Percentiles rank a stretch among this genome's conserved stretches.
Conservation (phyloP, 2,888 invertebrate species). For the Diadegma fenestrale region DNA sequence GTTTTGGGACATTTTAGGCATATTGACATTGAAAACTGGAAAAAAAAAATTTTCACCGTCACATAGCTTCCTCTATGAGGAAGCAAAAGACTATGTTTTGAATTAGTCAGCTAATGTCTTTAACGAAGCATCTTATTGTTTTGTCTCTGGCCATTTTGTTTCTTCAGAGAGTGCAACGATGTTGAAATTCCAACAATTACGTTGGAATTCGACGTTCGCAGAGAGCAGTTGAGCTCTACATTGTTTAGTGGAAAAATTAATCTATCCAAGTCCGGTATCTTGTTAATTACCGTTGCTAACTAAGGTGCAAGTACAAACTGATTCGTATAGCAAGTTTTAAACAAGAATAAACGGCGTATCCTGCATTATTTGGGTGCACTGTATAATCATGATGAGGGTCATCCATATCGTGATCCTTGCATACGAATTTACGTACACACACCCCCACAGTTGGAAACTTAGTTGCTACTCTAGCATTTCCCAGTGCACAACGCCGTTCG, state of each 20-base stretch:
- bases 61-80: no score
- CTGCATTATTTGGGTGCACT: slow-evolving; percentile 34
- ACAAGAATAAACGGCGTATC: slow-evolving; percentile 40
- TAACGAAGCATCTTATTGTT: not conserved
- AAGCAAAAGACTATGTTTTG: not conserved
- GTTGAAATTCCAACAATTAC: slow-evolving; percentile 3
- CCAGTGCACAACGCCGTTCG: slow-evolving; percentile 31
- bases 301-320: slow-evolving; percentile 36
- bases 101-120: not conserved
- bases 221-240: not conserved
- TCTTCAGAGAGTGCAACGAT: not conserved
- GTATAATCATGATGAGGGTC: slow-evolving; percentile 45
- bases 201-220: not conserved
- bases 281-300: slow-evolving; percentile 56
- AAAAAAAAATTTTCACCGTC: no score
- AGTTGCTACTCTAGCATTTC: slow-evolving; percentile 41
- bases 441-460: slow-evolving; percentile 52
- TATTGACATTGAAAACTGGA: no score
- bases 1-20: no score
- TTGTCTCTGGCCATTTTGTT: not conserved
- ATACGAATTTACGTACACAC: not conserved
- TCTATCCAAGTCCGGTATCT: slow-evolving; percentile 32
- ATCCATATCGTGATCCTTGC: not conserved
- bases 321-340: slow-evolving; percentile 8
- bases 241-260: slow-evolving; percentile 39